Percentiles rank a stretch among this genome's conserved stretches.
phyloP scores from a whole-genome alignment of 2,888 invertebrate species.

The Drosophila fulvimacula region DNA sequence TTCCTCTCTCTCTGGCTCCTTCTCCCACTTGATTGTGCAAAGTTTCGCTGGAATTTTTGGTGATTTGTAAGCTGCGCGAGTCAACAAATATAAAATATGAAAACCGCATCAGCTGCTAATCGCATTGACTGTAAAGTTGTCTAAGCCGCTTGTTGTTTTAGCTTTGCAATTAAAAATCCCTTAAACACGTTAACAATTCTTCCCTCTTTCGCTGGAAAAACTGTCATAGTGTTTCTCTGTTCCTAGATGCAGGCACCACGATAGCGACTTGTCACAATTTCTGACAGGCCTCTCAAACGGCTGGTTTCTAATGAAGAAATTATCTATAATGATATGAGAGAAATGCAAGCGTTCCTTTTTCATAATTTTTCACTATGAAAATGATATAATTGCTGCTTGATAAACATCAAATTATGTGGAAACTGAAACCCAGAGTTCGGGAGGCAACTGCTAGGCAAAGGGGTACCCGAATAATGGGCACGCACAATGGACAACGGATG shows the following conservation, averaged over 20 bases:
- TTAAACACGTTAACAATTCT: conserved; percentile 41
- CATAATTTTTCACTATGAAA: conserved; percentile 50
- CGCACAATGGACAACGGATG: conserved; percentile 51
- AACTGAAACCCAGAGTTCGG: conserved; percentile 63
- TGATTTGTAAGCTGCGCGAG: conserved; percentile 30
- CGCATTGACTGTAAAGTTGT: conserved; percentile 73
- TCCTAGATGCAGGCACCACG: conserved; percentile 47
- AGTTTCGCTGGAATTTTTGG: conserved; percentile 60
- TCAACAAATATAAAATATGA: conserved; percentile 58
- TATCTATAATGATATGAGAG: conserved; percentile 74
- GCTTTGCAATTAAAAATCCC: conserved; percentile 74
- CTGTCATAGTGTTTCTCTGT: conserved; percentile 43
- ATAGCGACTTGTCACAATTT: conserved; percentile 74
- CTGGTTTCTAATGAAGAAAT: conserved; percentile 76
- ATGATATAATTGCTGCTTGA: conserved; percentile 71
- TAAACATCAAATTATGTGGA: conserved; percentile 77
- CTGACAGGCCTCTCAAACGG: conserved; percentile 54
- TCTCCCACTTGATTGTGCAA: conserved; percentile 35
- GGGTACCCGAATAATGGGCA: conserved; percentile 56
- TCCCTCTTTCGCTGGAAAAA: conserved; percentile 46
- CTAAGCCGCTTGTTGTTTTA: conserved; percentile 75
- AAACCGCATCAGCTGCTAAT: conserved; percentile 61
- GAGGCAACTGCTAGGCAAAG: conserved; percentile 24
- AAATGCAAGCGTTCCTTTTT: conserved; percentile 39
- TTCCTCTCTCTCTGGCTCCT: neutral